Percentiles rank a stretch among this genome's conserved stretches.
These are phyloP conservation scores for Nudaria mundana DNA, from an alignment of 2,888 invertebrate genomes.

Conservation along the genomic window DNA sequence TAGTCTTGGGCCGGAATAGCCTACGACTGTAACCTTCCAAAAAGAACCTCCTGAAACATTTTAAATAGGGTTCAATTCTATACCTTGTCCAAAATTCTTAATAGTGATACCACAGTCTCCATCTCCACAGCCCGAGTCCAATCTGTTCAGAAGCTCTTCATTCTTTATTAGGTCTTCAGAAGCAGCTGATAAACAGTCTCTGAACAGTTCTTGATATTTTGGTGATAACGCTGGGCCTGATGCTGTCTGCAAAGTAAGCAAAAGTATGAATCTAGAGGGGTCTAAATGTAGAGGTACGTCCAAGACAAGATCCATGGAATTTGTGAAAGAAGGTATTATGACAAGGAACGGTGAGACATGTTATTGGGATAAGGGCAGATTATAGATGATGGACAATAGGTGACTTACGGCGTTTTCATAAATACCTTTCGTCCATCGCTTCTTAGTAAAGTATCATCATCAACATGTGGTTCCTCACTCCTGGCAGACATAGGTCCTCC, in stretches of 20 bases:
- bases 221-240: slow-evolving; percentile 51
- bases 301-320: no score
- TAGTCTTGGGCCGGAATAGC: no score
- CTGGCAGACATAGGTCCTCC: slow-evolving; percentile 59
- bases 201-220: slow-evolving; percentile 46
- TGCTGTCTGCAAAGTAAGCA: slow-evolving; percentile 35
- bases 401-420: no score
- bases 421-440: slow-evolving; percentile 53
- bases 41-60: no score
- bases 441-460: slow-evolving; percentile 52
- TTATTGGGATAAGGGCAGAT: no score
- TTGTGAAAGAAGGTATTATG: no score
- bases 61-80: no score
- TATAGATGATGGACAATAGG: no score
- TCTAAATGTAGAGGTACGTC: no score
- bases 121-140: slow-evolving; percentile 87
- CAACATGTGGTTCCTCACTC: slow-evolving; percentile 48
- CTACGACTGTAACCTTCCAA: no score
- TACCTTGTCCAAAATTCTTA: slow-evolving; percentile 81
- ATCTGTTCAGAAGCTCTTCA: slow-evolving; percentile 82
- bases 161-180: slow-evolving; percentile 80
- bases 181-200: slow-evolving; percentile 61
- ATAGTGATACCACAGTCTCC: slow-evolving; percentile 88
- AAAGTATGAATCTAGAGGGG: background rate
- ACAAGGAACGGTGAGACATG: no score